phyloP scores from a whole-genome alignment of 2,113 vertebrate species.

The Hyperopisus bebe region DNA sequence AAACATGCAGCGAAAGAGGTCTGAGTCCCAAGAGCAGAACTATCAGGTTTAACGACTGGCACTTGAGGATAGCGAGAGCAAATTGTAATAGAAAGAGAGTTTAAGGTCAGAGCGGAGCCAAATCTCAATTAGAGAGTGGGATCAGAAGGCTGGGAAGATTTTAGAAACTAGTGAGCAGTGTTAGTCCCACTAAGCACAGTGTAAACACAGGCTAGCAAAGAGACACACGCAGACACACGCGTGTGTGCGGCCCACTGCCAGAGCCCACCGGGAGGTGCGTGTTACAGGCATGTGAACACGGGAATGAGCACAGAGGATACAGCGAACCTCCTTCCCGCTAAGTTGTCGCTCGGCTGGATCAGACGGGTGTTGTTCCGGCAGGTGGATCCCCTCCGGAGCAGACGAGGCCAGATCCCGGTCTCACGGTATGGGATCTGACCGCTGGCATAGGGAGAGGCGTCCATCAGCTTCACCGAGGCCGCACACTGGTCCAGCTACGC shows the following conservation, averaged over 20 bases:
- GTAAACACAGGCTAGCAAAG: neutral
- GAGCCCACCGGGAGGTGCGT: neutral
- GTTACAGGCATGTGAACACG: neutral
- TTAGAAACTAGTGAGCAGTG: neutral
- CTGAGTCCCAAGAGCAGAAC: neutral
- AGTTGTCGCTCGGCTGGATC: neutral
- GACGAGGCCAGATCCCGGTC: neutral
- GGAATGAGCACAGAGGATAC: neutral
- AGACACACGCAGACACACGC: constrained; percentile 4
- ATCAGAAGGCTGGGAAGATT: neutral
- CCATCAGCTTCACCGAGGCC: neutral
- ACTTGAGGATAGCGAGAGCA: neutral
- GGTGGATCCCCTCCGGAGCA: neutral
- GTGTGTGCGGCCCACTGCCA: neutral
- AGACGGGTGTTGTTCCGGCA: neutral
- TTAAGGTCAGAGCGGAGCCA: neutral
- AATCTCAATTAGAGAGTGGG: neutral
- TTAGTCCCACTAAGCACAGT: neutral
- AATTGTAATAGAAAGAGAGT: neutral
- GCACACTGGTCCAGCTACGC: neutral
- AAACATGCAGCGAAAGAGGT: neutral
- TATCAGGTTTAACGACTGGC: neutral
- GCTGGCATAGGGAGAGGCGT: neutral
- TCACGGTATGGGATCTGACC: neutral
- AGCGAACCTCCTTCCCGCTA: neutral